These are phyloP conservation scores for Mustelus asterias DNA, from an alignment of 2,113 vertebrate genomes.

Conservation along the genomic window DNA sequence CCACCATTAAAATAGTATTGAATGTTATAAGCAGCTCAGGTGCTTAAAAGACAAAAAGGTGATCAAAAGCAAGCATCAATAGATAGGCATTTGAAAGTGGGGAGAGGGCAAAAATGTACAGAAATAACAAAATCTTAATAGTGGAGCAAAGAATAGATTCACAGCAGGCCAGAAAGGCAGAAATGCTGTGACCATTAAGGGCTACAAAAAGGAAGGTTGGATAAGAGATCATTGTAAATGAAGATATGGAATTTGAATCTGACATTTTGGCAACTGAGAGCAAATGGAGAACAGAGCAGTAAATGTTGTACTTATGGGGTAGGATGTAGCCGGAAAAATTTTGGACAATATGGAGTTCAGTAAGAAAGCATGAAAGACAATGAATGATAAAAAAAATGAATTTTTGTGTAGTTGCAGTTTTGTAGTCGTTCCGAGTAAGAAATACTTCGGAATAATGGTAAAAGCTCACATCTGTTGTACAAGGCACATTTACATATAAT, in stretches of 20 bases:
- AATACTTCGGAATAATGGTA: background rate
- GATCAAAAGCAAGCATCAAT: background rate
- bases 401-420: background rate
- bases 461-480: conserved; percentile 27
- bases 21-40: background rate
- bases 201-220: background rate
- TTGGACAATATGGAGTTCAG: background rate
- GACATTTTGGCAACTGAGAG: background rate
- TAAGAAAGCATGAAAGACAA: background rate
- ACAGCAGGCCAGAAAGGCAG: background rate
- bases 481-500: conserved; percentile 36
- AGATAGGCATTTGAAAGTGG: background rate
- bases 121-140: background rate
- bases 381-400: background rate
- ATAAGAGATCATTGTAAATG: background rate
- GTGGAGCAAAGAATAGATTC: background rate
- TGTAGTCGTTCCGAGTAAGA: background rate
- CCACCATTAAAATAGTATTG: background rate
- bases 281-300: background rate
- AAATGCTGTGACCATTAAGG: background rate
- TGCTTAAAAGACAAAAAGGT: background rate
- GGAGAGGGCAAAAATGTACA: background rate
- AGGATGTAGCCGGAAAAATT: background rate
- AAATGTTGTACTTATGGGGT: background rate
- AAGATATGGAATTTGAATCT: background rate